These are phyloP conservation scores for Zaprionus gabonicus DNA, from an alignment of 1,140 invertebrate genomes.

Conservation along the genomic window DNA sequence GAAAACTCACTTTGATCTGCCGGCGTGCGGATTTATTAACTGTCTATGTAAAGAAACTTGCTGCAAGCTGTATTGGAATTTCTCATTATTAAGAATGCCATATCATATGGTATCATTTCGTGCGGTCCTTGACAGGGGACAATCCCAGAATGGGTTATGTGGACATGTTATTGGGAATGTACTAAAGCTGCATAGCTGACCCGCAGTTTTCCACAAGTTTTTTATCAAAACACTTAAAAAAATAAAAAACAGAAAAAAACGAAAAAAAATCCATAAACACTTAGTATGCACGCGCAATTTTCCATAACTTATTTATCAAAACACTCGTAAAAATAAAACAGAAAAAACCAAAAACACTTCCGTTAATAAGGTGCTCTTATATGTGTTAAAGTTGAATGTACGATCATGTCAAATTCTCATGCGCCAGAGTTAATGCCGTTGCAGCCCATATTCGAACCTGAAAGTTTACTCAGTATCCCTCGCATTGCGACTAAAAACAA, in stretches of 20 bases:
- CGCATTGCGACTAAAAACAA: constrained; percentile 68
- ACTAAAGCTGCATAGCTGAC: neutral
- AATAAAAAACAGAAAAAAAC: constrained; percentile 2
- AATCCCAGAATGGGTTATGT: neutral
- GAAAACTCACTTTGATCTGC: neutral
- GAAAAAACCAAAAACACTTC: neutral
- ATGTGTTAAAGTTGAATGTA: constrained; percentile 2
- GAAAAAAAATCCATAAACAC: no score
- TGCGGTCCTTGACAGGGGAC: neutral
- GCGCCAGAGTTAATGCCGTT: constrained; percentile 47
- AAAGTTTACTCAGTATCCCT: constrained; percentile 33
- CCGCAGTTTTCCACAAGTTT: neutral
- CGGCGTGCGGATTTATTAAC: neutral
- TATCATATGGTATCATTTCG: constrained; percentile 2
- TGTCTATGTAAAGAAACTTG: neutral
- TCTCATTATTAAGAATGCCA: neutral
- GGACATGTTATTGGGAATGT: neutral
- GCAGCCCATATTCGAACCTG: constrained; percentile 30
- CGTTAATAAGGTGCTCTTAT: neutral
- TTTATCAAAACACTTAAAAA: neutral
- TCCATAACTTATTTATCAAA: neutral
- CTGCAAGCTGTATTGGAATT: neutral
- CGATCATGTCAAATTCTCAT: constrained; percentile 13
- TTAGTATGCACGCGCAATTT: neutral
- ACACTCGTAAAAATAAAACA: neutral